Base-by-base conservation (phyloP, 2,797 vertebrate species). In the Crenichthys baileyi region DNA sequence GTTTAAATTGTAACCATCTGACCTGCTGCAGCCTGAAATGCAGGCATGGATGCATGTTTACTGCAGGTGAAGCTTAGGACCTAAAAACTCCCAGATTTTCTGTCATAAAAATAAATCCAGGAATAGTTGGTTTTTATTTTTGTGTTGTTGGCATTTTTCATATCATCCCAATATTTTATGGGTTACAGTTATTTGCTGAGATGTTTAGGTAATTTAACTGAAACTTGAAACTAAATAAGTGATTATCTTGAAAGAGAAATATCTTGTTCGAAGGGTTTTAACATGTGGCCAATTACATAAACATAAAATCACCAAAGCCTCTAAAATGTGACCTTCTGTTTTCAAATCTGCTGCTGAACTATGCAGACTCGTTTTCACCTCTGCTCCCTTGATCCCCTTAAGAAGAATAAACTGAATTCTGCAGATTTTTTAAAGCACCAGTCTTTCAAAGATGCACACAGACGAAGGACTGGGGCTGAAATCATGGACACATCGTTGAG, bases 311-410 rank as follows among this genome's bases (percentile, higher is more conserved):
- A 36, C 16, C 18, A 20, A 65, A 36, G 18, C 15, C 8, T 5
- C 29, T 29, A 22, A 65, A 65, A 65, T 7, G 31, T 31, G 36
- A 67, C 63, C 0, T 2, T 51, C 26, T 74, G 50, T 8, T 50
- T 9, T 81, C 75, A 5, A 3, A 31, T 79, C 85, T 77, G 72
- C 24, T 81, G 76, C 31, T 70, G 41, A 63, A 5, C 0, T 0
- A 5, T 50, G n/a, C 70, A 79, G 84, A 85, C n/a, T 36, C 18
- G 72, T 56, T 48, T 70, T 9, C 39, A 48, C 75, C 71, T 79
- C 72, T 71, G 77, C 72, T 82, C 84, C 74, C 76, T 58, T 89
- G 88, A 90, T 88, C 85, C 63, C 86, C 83, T 89, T 85, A 83
- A 83, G 85, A 55, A 81, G 83, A 80, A 85, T 93, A 80, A 86